Evolutionary conservation across 1,140 invertebrate species (phyloP), one percentile per base, ranked within the genome.

Genomic region (Nasonia vitripennis): DNA sequence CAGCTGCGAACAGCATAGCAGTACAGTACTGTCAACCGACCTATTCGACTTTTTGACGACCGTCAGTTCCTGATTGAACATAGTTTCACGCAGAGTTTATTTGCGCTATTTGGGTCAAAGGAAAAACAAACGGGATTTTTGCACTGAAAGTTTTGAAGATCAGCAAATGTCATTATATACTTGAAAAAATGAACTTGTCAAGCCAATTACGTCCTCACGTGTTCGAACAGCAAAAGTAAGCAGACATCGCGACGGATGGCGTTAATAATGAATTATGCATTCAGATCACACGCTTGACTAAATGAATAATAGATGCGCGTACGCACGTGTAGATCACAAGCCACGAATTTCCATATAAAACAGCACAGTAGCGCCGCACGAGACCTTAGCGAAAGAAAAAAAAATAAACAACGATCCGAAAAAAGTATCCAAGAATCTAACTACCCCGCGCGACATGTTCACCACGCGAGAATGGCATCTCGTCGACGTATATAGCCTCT

Each of bases 261-360:
- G 17, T 23, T 70, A 75, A 45, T 45, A 23, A 62, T 78, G 48
- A 78, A 78, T 78, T 55, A 62, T 62, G 27, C 77, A 78, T 78
- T 55, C 23, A n/a, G 77, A 78, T 17, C 2, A 17, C 77, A 41
- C 27, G 77, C 20, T 27, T 11, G 23, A 78, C 17, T 62, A 34
- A 62, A 78, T 78, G 77, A 78, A 78, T 78, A 55, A 78, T 78
- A 78, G 48, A 78, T 62, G 23, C 77, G 37, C 1, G 20, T n/a
- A 23, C 5, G 37, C 10, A 31, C 77, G 20, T 48, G 23, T 51
- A 77, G 17, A 62, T 78, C 48, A 78, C 23, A 62, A 78, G 31
- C 45, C 48, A 2, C 20, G 7, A 20, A 77, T 77, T 27, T 48
- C 12, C 75, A 77, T 77, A 48, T 77, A 23, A 23, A 77, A 51